Conservation (phyloP, 2,797 vertebrate species). For the Vireo griseus region DNA sequence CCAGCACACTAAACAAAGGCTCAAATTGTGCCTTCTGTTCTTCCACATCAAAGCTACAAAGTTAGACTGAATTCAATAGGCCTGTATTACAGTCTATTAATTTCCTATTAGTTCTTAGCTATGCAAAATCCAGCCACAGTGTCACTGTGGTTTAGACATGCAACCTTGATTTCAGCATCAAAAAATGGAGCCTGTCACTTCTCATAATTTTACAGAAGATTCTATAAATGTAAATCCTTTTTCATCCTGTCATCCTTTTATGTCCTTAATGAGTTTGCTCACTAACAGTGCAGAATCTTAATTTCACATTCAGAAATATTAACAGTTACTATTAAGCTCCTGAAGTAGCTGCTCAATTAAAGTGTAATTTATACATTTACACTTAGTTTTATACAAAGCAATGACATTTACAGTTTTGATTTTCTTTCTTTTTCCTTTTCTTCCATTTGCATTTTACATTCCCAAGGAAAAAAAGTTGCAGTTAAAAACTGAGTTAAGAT, state of each 20-base stretch:
- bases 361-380: constrained; percentile 65
- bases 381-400: constrained; percentile 49
- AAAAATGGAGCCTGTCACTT: constrained; percentile 75
- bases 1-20: constrained; percentile 76
- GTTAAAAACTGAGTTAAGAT: constrained; percentile 5
- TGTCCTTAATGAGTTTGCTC: constrained; percentile 77
- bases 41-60: constrained; percentile 67
- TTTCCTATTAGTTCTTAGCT: constrained; percentile 74
- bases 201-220: constrained; percentile 74
- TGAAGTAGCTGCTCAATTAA: constrained; percentile 71
- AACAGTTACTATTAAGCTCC: constrained; percentile 62
- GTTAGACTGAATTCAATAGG: constrained; percentile 64
- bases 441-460: not conserved
- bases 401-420: not conserved
- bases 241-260: constrained; percentile 76
- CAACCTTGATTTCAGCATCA: constrained; percentile 70
- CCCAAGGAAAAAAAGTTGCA: not conserved
- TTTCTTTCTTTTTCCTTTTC: not conserved
- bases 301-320: constrained; percentile 74
- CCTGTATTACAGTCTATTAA: constrained; percentile 77
- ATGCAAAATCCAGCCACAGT: constrained; percentile 60
- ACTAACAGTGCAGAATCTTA: constrained; percentile 71
- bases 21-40: constrained; percentile 77
- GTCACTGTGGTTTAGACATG: constrained; percentile 70
- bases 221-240: constrained; percentile 78